Base-by-base conservation (phyloP, 2,797 vertebrate species). In the Enteromius thamalakanensis region DNA sequence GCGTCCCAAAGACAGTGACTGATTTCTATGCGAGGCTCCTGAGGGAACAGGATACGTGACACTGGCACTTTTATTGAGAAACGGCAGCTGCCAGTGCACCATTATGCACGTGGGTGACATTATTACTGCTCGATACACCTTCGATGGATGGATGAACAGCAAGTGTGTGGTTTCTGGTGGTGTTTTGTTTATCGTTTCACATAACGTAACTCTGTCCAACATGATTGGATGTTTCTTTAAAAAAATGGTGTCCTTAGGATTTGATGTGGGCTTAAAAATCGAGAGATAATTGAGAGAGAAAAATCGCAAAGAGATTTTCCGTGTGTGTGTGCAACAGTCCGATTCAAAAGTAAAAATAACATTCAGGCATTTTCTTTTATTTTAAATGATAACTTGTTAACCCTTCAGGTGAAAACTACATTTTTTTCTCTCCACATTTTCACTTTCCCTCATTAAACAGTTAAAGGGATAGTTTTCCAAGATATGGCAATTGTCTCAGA, bases 1-100 rank as follows among this genome's bases (percentile, higher is more conserved):
- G 51, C 84, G 82, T 87, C 79, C 81, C 29, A 69, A 62, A 67
- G 92, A 93, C 93, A 92, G 87, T 92, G 93, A 95, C 91, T 89
- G 93, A 94, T 94, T 74, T 87, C 88, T 86, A 87, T 89, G 67
- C 65, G 87, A 86, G 84, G 89, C 84, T 86, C 90, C 89, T 89
- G 90, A 87, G 85, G 89, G 67, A 89, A 90, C 86, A 53, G 86
- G 88, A 80, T 72, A 90, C 89, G 90, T 91, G 91, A 90, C 91
- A 90, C 88, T 4, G 12, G 76, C 71, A 83, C 90, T 89, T 83
- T 83, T 51, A 81, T 78, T 86, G 90, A 93, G 91, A 90, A 90
- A 93, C 87, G 90, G 82, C 85, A 85, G 85, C 72, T 72, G 85
- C 86, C 79, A 53, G 86, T 79, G 86, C 86, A 77, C 86, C 86